These are phyloP conservation scores for Epsilonema sp. DNA, from an alignment of 2,888 invertebrate genomes.

Conservation along the genomic window DNA sequence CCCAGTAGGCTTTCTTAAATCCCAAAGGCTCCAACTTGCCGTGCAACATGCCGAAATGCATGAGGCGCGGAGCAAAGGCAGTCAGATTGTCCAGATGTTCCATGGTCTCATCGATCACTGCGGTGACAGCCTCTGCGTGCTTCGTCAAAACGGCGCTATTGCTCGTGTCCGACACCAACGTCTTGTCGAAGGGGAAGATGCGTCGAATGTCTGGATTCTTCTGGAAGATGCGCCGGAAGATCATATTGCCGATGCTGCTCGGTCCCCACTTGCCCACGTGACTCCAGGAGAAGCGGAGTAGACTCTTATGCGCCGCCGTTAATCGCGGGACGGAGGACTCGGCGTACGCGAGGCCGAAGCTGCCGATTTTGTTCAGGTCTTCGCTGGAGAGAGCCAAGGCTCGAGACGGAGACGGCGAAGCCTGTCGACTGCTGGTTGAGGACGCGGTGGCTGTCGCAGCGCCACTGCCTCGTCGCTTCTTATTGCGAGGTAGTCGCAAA, in stretches of 20 bases:
- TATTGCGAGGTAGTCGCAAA: too few species aligned
- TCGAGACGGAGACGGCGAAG: neutral
- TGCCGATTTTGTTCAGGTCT: too few species aligned
- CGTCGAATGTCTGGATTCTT: conserved; percentile 22
- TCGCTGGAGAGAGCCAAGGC: too few species aligned
- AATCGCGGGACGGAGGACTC: too few species aligned
- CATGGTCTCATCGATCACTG: conserved; percentile 1
- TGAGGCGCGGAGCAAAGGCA: neutral
- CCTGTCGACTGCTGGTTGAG: neutral
- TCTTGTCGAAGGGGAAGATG: conserved; percentile 15
- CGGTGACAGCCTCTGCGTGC: neutral
- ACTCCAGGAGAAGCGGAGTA: conserved; percentile 7
- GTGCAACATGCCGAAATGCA: conserved; percentile 17
- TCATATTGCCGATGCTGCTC: conserved; percentile 17
- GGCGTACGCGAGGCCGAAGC: too few species aligned
- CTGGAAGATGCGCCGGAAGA: conserved; percentile 21
- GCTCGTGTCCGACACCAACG: too few species aligned
- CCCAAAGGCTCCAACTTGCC: conserved; percentile 18
- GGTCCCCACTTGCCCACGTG: conserved; percentile 5
- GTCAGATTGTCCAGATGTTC: conserved; percentile 3
- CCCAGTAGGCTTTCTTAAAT: conserved; percentile 30
- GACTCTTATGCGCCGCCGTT: too few species aligned
- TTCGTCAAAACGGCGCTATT: too few species aligned
- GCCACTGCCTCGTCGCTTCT: too few species aligned
- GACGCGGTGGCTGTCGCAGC: too few species aligned